phyloP scores from a whole-genome alignment of 2,113 vertebrate genomes.

The Alligator sinensis region DNA sequence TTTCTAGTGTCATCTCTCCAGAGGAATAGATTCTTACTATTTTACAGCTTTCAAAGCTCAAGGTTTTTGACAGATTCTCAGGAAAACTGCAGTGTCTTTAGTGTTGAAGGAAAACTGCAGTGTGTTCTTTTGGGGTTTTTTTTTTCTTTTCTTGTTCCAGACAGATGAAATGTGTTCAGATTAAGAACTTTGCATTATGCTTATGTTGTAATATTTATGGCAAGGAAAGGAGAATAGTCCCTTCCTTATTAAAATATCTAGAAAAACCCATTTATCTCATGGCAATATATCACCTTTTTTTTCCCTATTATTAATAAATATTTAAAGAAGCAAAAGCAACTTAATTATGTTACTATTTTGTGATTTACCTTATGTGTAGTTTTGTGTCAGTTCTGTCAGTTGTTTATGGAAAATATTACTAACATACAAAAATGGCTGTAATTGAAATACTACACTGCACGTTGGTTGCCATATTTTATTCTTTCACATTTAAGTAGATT shows the following conservation, averaged over 20 bases:
- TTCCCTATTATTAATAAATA: background rate
- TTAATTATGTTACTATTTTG: background rate
- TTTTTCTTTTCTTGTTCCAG: background rate
- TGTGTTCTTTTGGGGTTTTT: background rate
- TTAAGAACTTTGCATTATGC: background rate
- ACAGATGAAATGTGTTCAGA: slow-evolving; percentile 1
- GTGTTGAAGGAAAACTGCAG: background rate
- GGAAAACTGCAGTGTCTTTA: background rate
- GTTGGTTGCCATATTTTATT: background rate
- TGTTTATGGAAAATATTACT: background rate
- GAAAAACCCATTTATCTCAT: background rate
- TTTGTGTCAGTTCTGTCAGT: background rate
- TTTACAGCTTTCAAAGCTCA: background rate
- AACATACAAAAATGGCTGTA: background rate
- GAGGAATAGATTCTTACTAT: background rate
- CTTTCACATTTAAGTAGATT: background rate
- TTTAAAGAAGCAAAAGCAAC: background rate
- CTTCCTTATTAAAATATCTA: slow-evolving; percentile 16
- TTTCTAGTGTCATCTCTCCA: background rate
- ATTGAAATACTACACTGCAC: background rate
- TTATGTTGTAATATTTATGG: background rate
- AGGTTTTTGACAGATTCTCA: background rate
- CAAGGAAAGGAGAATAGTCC: background rate
- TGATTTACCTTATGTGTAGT: background rate
- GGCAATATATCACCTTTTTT: background rate